Conservation (phyloP, 2,797 vertebrate species). For the Kryptopterus vitreolus region DNA sequence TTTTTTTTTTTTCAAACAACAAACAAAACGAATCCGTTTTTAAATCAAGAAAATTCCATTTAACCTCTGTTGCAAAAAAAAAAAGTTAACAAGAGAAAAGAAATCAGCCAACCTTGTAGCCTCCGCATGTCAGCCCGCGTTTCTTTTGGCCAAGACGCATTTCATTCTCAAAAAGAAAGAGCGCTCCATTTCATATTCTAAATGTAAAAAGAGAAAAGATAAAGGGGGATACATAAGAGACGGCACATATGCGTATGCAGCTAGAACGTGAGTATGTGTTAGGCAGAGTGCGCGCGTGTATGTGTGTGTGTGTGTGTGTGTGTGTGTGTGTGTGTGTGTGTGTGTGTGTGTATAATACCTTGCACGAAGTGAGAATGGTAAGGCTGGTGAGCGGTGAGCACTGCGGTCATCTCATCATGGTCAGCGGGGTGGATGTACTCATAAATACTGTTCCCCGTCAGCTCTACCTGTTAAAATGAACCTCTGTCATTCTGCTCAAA, state of each 20-base stretch:
- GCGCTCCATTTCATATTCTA: slow-evolving; percentile 95
- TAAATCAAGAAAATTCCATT: not conserved
- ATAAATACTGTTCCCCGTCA: slow-evolving; percentile 98
- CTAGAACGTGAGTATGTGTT: not conserved
- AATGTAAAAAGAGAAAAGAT: not conserved
- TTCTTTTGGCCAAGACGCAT: slow-evolving; percentile 94
- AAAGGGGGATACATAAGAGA: not conserved
- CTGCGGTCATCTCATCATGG: slow-evolving; percentile 96
- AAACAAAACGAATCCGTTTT: not conserved
- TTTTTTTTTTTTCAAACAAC: no score
- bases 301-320: not conserved
- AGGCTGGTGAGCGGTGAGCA: slow-evolving; percentile 94
- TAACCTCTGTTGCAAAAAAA: no score
- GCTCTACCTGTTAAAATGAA: slow-evolving; percentile 87
- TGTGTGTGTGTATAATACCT: slow-evolving; percentile 70
- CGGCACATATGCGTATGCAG: not conserved
- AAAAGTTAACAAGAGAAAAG: not conserved
- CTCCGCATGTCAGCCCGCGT: slow-evolving; percentile 96
- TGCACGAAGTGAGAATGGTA: slow-evolving; percentile 96
- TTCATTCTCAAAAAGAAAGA: slow-evolving; percentile 98
- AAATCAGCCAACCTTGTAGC: slow-evolving; percentile 85
- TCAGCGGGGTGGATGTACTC: slow-evolving; percentile 97
- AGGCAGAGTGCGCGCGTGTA: not conserved
- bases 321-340: not conserved
- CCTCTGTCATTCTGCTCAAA: slow-evolving; percentile 51